phyloP scores from a whole-genome alignment of 2,797 vertebrate genomes.

The Neosilurus hyrtlii region DNA sequence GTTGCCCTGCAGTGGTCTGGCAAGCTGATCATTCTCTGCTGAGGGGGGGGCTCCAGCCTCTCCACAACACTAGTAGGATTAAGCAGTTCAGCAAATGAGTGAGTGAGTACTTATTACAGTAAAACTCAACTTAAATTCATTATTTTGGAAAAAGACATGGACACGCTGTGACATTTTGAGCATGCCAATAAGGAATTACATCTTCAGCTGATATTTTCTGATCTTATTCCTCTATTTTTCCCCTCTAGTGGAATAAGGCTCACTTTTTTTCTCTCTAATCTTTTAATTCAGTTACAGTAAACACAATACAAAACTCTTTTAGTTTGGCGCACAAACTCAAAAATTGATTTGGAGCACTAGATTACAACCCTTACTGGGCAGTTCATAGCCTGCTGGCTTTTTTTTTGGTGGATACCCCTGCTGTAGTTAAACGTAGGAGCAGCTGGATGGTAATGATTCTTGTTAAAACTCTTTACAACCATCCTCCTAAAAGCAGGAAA shows the following conservation, averaged over 20 bases:
- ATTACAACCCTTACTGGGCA: not conserved
- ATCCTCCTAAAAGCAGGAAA: not conserved
- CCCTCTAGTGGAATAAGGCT: not conserved
- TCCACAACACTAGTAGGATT: too few relatives aligned
- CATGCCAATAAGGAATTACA: not conserved
- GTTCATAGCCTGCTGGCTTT: too few relatives aligned
- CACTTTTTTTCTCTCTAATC: not conserved
- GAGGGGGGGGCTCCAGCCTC: too few relatives aligned
- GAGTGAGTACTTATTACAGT: not conserved
- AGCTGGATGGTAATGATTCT: not conserved
- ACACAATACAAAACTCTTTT: not conserved
- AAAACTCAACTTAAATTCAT: not conserved
- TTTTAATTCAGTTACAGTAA: not conserved
- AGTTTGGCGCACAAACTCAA: not conserved
- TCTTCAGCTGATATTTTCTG: not conserved
- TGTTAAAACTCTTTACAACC: not conserved
- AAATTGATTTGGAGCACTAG: not conserved
- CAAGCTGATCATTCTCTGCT: too few relatives aligned
- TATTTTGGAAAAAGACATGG: not conserved
- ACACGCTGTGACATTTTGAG: not conserved
- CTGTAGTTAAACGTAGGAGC: not conserved
- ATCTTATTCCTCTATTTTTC: not conserved
- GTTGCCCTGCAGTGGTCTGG: too few relatives aligned
- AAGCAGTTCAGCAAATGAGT: too few relatives aligned
- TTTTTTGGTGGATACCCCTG: not conserved